These are phyloP conservation scores for Phymastichus coffea DNA, from an alignment of 1,140 invertebrate species.

Conservation along the genomic window DNA sequence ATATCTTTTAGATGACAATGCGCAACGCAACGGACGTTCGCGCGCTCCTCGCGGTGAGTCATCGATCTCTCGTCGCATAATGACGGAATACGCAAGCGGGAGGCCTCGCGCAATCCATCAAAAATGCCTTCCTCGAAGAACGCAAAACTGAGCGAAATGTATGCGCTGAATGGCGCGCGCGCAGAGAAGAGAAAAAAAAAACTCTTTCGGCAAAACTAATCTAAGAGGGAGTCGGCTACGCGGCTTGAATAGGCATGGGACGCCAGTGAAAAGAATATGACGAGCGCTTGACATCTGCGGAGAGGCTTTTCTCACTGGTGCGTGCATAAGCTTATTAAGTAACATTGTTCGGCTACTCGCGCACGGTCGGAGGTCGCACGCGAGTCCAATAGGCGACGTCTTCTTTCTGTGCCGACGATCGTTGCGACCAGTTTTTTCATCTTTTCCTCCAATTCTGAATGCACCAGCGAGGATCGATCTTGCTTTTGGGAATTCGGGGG, in stretches of 20 bases:
- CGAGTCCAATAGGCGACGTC: not conserved
- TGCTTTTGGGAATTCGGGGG: slow-evolving; percentile 13
- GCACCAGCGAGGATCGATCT: slow-evolving; percentile 18
- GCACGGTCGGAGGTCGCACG: slow-evolving; percentile 14
- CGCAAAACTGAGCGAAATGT: too few relatives aligned
- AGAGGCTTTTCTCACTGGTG: slow-evolving; percentile 43
- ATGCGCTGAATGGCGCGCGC: too few relatives aligned
- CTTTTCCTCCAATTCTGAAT: not conserved
- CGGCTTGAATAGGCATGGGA: not conserved
- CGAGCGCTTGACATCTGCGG: slow-evolving; percentile 49
- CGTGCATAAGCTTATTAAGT: slow-evolving; percentile 56
- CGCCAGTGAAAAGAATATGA: slow-evolving; percentile 47
- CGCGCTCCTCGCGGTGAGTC: too few relatives aligned
- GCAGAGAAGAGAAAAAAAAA: too few relatives aligned
- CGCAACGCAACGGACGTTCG: not conserved
- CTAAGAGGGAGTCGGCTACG: too few relatives aligned
- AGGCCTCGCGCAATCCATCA: too few relatives aligned
- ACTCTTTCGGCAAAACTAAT: too few relatives aligned
- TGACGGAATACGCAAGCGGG: too few relatives aligned
- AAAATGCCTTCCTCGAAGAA: too few relatives aligned
- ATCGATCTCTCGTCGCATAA: too few relatives aligned
- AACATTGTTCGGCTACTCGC: slow-evolving; percentile 42
- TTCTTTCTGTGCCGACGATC: not conserved
- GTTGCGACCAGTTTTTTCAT: slow-evolving; percentile 1
- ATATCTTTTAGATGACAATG: slow-evolving; percentile 20